A percentile compares a stretch with the other conserved stretches of the same genome.
Evolutionary conservation across 2,888 invertebrate genomes (phyloP).

Genomic region (Drosophila falleni): DNA sequence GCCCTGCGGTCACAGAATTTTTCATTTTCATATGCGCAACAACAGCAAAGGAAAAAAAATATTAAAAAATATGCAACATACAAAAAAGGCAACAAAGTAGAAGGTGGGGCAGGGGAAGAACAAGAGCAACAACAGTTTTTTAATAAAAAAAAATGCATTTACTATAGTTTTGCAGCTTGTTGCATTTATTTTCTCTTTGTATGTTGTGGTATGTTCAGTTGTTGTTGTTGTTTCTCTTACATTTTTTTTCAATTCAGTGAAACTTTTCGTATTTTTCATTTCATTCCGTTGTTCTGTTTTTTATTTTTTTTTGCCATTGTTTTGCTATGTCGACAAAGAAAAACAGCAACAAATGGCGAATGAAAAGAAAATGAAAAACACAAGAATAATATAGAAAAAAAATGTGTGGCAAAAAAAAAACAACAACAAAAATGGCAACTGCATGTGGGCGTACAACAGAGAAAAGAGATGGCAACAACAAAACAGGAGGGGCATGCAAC

Average conservation of each 20-base stretch:
- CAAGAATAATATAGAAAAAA: slow-evolving; percentile 3
- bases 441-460: slow-evolving; percentile 34
- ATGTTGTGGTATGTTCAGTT: slow-evolving; percentile 25
- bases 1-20: slow-evolving; percentile 76
- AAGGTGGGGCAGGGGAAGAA: not conserved
- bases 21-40: slow-evolving; percentile 63
- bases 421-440: slow-evolving; percentile 42
- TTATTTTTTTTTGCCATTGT: slow-evolving; percentile 51
- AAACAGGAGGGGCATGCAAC: not conserved
- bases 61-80: slow-evolving; percentile 33
- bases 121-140: slow-evolving; percentile 8
- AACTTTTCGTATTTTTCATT: slow-evolving; percentile 37
- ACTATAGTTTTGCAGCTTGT: slow-evolving; percentile 66
- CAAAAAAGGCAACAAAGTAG: not conserved
- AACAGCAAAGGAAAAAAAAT: slow-evolving; percentile 30
- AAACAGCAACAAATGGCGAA: slow-evolving; percentile 66
- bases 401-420: slow-evolving; percentile 6
- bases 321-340: slow-evolving; percentile 67
- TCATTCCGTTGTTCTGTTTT: slow-evolving; percentile 6
- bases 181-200: slow-evolving; percentile 57
- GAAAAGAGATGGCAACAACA: not conserved
- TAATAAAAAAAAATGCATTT: slow-evolving; percentile 53
- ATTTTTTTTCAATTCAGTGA: slow-evolving; percentile 30
- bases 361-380: slow-evolving; percentile 39
- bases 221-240: slow-evolving; percentile 4